Evolutionary conservation across 2,113 vertebrate species (phyloP).

Genomic region (Poeciliopsis turrubarensis): DNA sequence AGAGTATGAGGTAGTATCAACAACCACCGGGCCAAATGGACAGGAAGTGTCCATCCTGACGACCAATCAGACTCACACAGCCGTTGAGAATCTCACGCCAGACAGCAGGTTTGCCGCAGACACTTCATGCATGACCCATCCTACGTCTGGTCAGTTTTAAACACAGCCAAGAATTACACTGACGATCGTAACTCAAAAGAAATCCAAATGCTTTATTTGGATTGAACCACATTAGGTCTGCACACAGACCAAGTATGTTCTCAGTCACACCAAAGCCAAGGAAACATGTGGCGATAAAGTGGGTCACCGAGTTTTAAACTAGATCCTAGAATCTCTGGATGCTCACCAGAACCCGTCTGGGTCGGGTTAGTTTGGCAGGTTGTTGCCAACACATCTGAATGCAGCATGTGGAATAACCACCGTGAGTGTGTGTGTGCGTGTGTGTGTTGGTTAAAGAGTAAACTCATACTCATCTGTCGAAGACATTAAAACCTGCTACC

Average conservation of each 20-base stretch:
- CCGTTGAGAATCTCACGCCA: slow-evolving; percentile 95
- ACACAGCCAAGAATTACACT: slow-evolving; percentile 10
- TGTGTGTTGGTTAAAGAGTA: not conserved
- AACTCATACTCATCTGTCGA: slow-evolving; percentile 27
- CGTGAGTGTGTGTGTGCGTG: slow-evolving; percentile 40
- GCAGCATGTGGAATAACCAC: slow-evolving; percentile 72
- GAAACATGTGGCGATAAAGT: slow-evolving; percentile 44
- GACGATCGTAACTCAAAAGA: not conserved
- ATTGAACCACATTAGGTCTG: slow-evolving; percentile 41
- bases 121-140: not conserved
- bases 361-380: slow-evolving; percentile 33
- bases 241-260: slow-evolving; percentile 5
- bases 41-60: slow-evolving; percentile 86
- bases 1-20: slow-evolving; percentile 95
- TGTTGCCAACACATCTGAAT: slow-evolving; percentile 68
- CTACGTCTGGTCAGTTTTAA: not conserved
- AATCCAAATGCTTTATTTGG: not conserved
- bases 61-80: slow-evolving; percentile 94
- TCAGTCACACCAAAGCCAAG: slow-evolving; percentile 32
- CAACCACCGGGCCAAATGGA: slow-evolving; percentile 84
- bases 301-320: slow-evolving; percentile 51
- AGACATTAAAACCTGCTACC: slow-evolving; percentile 26
- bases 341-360: slow-evolving; percentile 53
- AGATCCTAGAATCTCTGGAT: slow-evolving; percentile 49
- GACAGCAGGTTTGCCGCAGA: slow-evolving; percentile 87